Base-by-base conservation (phyloP, 2,888 invertebrate species). In the Keiferia lycopersicella region DNA sequence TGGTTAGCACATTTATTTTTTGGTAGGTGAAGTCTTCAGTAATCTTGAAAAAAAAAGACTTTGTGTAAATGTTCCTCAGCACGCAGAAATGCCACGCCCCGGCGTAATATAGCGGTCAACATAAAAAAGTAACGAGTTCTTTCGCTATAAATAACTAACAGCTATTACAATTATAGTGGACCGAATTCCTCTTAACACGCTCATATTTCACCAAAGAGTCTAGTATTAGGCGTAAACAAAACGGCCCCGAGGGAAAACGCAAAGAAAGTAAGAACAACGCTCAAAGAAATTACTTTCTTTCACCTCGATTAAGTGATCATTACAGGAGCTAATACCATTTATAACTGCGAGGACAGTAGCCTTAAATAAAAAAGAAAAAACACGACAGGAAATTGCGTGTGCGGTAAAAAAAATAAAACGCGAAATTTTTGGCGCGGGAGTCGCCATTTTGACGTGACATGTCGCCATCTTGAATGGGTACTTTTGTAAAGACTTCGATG, bases 81-180 rank as follows among this genome's bases (percentile, higher is more conserved):
- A 53, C 53, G 53, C 53, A 53, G 73, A 73, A 73, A 76, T 66
- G 79, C 71, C 78, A 85, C 87, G 84, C 87, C 86, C 82, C 77
- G 67, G 73, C 70, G 83, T 88, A 88, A 88, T 89, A 88, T 86
- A 89, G 87, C 87, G 85, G 88, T 88, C 82, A 88, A 82, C 87
- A 87, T 87, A 86, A 87, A 88, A 79, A 84, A 79, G 73, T 83
- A 86, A 86, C 86, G 87, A 87, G 84, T 84, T 81, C 79, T 77
- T 83, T 80, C 79, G 80, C 83, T 81, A 88, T 88, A 88, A 88
- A 88, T 87, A 84, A 86, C 84, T 77, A 67, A 73, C 74, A 74
- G 76, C 83, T 77, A 85, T 88, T 85, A 87, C 87, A 89, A 88
- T 88, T 88, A 89, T 81, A 77, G 80, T 81, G 80, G 83, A 87